Evolutionary conservation across 1,140 invertebrate species (phyloP), one percentile per base, ranked within the genome.

Genomic region (Bombus waltoni): DNA sequence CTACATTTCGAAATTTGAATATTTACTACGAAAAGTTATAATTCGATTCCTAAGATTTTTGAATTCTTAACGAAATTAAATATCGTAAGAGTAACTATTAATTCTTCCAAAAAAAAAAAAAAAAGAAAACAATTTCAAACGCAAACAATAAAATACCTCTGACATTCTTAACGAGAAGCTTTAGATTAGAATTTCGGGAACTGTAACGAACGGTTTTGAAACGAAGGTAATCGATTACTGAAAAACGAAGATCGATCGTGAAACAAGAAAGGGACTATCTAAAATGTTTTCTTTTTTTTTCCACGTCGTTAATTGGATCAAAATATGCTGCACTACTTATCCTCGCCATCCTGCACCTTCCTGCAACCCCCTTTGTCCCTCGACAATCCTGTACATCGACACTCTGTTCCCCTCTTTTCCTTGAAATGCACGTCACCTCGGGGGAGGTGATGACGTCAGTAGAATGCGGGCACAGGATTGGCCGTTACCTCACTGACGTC

Each of bases 401-500:
- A 75, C 87, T 82, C 83, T 62, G 87, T 84, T 85, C 88, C 88
- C 87, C 90, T 71, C 89, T 89, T 92, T 90, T 88, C 89, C 90
- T 88, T 91, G 87, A 92, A 94, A 94, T 94, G 92, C 91, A 93
- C 93, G 94, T 94, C 94, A 94, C 93, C 87, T 92, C 81, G 90
- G 93, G 83, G 89, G 92, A 94, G 93, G 93, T 93, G 91, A 89
- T 95, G 94, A 95, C 94, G 94, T 95, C 93, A 93, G 91, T 89
- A 76, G 81, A 92, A 93, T 91, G 79, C 91, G 88, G 89, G 81
- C 78, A 81, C 89, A 76, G 90, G 92, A 95, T 95, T 95, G 94
- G 94, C 91, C 86, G 87, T 74, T 91, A 82, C 87, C 76, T 81
- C 89, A 81, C 92, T 94, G 93, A 95, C 94, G 94, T 95, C 94